phyloP scores from a whole-genome alignment of 2,888 invertebrate genomes.

The Cerastoderma edule region DNA sequence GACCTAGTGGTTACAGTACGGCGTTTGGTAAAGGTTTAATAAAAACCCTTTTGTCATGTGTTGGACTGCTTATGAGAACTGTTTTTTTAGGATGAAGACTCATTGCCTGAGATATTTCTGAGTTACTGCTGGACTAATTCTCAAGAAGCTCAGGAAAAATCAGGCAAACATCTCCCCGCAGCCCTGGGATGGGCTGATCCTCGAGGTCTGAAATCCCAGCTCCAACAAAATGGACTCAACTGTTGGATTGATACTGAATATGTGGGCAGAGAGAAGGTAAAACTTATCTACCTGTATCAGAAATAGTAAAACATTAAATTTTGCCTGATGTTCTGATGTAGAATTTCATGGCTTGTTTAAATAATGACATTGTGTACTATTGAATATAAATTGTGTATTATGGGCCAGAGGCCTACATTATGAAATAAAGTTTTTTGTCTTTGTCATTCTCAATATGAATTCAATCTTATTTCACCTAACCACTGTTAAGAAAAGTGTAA shows the following conservation, averaged over 20 bases:
- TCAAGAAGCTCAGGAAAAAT: slow-evolving; percentile 70
- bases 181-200: slow-evolving; percentile 82
- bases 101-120: slow-evolving; percentile 74
- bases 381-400: too few species aligned
- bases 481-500: too few species aligned
- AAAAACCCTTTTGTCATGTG: background rate
- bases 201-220: slow-evolving; percentile 74
- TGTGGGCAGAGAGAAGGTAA: slow-evolving; percentile 66
- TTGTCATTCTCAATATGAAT: too few species aligned
- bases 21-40: too few species aligned
- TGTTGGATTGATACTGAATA: slow-evolving; percentile 82
- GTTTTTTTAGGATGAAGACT: slow-evolving; percentile 28
- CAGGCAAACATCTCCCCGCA: slow-evolving; percentile 63
- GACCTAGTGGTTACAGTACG: too few species aligned
- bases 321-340: too few species aligned
- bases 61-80: background rate
- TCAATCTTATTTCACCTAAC: too few species aligned
- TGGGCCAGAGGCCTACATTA: too few species aligned
- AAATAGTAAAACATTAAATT: too few species aligned
- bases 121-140: slow-evolving; percentile 83
- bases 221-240: slow-evolving; percentile 75
- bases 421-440: too few species aligned
- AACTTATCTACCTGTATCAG: background rate
- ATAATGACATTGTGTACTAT: too few species aligned
- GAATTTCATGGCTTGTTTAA: too few species aligned